These are phyloP conservation scores for Eupelmus urozonus DNA, from an alignment of 2,888 invertebrate genomes.

Conservation along the genomic window DNA sequence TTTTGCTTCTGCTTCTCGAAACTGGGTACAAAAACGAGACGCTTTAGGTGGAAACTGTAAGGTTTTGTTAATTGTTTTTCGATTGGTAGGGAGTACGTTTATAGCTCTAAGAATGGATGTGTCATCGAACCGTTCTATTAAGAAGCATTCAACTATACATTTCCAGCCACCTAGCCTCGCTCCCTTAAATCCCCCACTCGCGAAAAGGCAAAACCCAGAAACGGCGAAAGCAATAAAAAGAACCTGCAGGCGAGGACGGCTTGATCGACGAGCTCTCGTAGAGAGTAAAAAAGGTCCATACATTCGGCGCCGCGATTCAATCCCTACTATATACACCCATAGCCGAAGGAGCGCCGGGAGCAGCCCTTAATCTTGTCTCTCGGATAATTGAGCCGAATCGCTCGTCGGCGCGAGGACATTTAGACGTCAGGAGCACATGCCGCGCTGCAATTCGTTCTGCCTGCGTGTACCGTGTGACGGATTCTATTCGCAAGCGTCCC, in stretches of 20 bases:
- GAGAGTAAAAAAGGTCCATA: neutral
- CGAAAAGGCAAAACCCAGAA: too few relatives aligned
- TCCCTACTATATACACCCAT: too few relatives aligned
- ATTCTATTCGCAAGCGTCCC: slow-evolving; percentile 20
- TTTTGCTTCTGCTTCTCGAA: too few relatives aligned
- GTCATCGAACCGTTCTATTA: too few relatives aligned
- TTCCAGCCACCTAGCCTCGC: too few relatives aligned
- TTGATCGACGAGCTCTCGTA: slow-evolving; percentile 61
- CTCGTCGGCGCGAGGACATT: slow-evolving; percentile 41
- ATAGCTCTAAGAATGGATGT: too few relatives aligned
- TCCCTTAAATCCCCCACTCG: too few relatives aligned
- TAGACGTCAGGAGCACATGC: slow-evolving; percentile 54
- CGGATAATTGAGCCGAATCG: slow-evolving; percentile 52
- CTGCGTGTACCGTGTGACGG: slow-evolving; percentile 33
- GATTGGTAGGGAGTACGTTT: too few relatives aligned
- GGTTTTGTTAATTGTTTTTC: too few relatives aligned
- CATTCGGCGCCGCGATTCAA: slow-evolving; percentile 64
- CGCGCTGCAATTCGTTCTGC: slow-evolving; percentile 45
- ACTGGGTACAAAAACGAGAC: too few relatives aligned
- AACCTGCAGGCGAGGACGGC: slow-evolving; percentile 42
- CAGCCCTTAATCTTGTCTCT: slow-evolving; percentile 63
- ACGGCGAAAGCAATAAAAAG: slow-evolving; percentile 11
- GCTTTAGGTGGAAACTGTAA: too few relatives aligned
- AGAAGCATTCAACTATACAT: too few relatives aligned
- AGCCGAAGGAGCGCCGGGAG: slow-evolving; percentile 48